Conservation (phyloP, 2,797 vertebrate genomes). For the Crenichthys baileyi region DNA sequence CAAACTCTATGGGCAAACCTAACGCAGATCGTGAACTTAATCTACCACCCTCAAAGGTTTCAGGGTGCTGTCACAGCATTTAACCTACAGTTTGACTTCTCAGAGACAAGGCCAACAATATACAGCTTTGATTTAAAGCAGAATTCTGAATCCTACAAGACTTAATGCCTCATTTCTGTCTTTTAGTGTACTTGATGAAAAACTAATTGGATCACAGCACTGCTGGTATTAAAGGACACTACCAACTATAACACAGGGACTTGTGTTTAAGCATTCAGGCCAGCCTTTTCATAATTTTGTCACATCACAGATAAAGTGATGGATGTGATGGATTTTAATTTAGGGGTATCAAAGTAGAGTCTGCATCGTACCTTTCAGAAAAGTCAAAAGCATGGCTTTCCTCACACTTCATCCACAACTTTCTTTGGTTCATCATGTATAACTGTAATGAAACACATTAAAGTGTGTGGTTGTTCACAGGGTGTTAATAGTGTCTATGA, state of each 20-base stretch:
- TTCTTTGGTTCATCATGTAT: neutral
- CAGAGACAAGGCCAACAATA: neutral
- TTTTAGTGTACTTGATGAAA: neutral
- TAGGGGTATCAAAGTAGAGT: neutral
- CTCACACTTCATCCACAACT: neutral
- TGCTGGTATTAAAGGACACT: neutral
- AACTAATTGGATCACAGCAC: slow-evolving; percentile 1
- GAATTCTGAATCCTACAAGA: neutral
- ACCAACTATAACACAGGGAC: neutral
- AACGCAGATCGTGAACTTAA: neutral
- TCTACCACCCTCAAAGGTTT: neutral
- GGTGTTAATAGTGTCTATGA: neutral
- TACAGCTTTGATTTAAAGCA: neutral
- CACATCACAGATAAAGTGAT: no score
- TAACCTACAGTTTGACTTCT: neutral
- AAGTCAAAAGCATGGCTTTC: neutral
- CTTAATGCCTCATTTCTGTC: neutral
- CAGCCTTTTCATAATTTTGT: no score
- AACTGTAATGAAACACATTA: neutral
- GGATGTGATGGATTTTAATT: no score
- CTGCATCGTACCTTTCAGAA: neutral
- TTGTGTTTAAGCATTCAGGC: no score
- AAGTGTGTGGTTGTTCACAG: neutral
- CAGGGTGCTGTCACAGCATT: neutral
- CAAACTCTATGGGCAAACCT: neutral